Base-by-base conservation (phyloP, 1,140 invertebrate genomes). In the Chlorops oryzae region DNA sequence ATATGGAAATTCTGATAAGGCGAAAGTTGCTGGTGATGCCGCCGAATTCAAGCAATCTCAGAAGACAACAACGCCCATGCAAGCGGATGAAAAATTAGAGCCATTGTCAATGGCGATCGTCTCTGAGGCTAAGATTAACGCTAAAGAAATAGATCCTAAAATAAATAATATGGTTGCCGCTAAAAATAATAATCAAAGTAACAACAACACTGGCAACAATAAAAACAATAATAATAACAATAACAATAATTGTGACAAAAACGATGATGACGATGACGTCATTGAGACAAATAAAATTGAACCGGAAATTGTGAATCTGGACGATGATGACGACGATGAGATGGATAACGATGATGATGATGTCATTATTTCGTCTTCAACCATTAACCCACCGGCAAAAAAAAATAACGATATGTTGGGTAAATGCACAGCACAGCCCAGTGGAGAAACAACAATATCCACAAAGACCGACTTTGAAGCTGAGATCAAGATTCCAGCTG, bases 401-500 rank as follows among this genome's bases (percentile, higher is more conserved):
- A n/a, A n/a, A n/a, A n/a, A n/a, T n/a, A n/a, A n/a, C n/a, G n/a
- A n/a, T n/a, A n/a, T n/a, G n/a, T n/a, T n/a, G n/a, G n/a, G n/a
- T n/a, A n/a, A n/a, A n/a, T n/a, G n/a, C n/a, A 47, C 23, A 45
- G 50, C 6, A 12, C 43, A 2, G 35, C 43, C 18, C 45, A 52
- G 46, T 47, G 17, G 37, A 47, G 17, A 49, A 53, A 43, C 62
- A 0, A 56, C 67, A 25, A 65, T 67, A 22, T 55, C 64, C 12
- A 67, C 64, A 6, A 67, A 67, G 22, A 67, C 64, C 0, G 64
- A 67, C 41, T 67, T 67, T 18, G 64, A 67, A 52, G 64, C 64
- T 0, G 64, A 67, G 34, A 67, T 67, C 3, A 67, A 67, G 40
- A 67, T 67, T 53, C 64, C 64, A 57, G 55, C 47, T 55, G 56